Percentiles rank a stretch among this genome's conserved stretches.
phyloP scores from a whole-genome alignment of 53 echinoderm and acorn worm genomes.

The Arbacia lixula region DNA sequence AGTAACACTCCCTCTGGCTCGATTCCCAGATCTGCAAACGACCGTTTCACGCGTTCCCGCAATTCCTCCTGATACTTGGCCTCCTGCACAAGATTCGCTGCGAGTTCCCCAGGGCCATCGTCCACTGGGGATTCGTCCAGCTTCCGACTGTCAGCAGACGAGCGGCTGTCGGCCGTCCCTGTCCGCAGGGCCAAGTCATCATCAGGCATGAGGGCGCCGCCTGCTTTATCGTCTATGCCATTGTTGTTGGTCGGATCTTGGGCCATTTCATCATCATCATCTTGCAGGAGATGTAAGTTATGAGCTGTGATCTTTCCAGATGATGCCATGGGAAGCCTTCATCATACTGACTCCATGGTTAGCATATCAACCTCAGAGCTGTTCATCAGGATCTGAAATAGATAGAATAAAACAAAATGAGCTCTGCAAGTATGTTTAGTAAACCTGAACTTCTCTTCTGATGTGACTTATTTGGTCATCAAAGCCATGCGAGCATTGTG shows the following conservation, averaged over 20 bases:
- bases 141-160: conserved; percentile 74
- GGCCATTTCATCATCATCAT: neutral
- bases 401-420: too few species aligned
- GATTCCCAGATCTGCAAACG: conserved; percentile 90
- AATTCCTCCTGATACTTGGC: conserved; percentile 86
- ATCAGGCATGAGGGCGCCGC: conserved; percentile 2
- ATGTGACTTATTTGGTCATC: too few species aligned
- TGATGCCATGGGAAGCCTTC: conserved; percentile 34
- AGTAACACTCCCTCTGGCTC: conserved; percentile 82
- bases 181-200: conserved; percentile 24
- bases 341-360: neutral
- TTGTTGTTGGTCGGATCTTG: conserved; percentile 9
- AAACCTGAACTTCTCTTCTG: too few species aligned
- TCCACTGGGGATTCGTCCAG: conserved; percentile 84
- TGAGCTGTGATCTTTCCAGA: conserved; percentile 53
- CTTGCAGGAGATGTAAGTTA: conserved; percentile 30
- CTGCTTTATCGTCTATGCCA: conserved; percentile 44
- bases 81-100: conserved; percentile 69
- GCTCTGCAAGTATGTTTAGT: too few species aligned
- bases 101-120: conserved; percentile 50
- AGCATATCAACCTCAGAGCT: too few species aligned
- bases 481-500: too few species aligned
- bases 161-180: conserved; percentile 61
- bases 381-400: too few species aligned
- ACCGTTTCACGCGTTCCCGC: conserved; percentile 77